Percentiles rank a stretch among this genome's conserved stretches.
Conservation (phyloP, 1,140 invertebrate genomes). For the Metopolophium dirhodum region DNA sequence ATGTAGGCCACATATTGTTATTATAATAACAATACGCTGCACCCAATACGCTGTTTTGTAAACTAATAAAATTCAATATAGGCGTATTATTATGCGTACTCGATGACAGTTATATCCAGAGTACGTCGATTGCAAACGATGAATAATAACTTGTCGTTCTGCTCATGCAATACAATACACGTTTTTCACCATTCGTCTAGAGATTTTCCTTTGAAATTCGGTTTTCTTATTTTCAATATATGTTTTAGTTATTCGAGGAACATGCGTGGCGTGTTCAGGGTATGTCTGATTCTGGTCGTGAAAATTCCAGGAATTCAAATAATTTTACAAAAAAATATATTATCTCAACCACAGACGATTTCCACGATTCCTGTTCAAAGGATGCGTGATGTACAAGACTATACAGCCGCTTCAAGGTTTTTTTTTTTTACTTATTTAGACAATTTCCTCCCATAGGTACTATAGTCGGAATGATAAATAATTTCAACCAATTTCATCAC, state of each 20-base stretch:
- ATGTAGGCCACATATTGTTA: no score
- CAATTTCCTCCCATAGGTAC: neutral
- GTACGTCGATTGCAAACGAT: neutral
- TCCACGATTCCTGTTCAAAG: neutral
- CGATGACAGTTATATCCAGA: neutral
- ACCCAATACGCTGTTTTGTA: no score
- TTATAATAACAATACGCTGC: no score
- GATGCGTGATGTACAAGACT: neutral
- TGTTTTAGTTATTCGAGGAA: neutral
- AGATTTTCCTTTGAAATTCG: neutral
- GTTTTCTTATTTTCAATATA: neutral
- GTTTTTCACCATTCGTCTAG: no score
- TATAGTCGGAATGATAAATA: neutral
- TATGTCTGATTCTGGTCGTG: neutral
- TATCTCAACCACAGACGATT: neutral
- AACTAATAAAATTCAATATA: no score
- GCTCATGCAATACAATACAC: neutral
- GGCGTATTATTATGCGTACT: neutral
- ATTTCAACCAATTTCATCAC: neutral
- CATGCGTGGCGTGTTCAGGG: no score
- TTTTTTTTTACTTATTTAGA: neutral
- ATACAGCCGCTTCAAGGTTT: neutral
- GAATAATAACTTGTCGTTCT: neutral
- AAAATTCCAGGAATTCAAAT: neutral
- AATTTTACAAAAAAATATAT: neutral